These are phyloP conservation scores for Trichosurus vulpecula DNA, from an alignment of 2,797 vertebrate species.

Conservation along the genomic window DNA sequence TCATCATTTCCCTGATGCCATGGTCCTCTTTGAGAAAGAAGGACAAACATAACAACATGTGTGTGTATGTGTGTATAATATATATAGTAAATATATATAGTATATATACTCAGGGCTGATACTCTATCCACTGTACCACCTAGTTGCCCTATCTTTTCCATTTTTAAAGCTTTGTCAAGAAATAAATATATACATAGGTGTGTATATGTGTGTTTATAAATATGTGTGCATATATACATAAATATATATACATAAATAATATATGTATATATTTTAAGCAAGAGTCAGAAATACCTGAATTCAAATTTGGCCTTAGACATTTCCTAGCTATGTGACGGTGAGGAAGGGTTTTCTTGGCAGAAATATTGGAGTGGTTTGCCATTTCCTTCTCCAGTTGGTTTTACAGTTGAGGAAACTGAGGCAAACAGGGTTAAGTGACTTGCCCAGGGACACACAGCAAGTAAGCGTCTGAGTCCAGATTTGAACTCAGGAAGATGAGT, in stretches of 20 bases:
- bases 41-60: no score
- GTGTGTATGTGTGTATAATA: neutral
- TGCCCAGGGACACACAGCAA: neutral
- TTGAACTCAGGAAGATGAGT: neutral
- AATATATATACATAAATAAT: no score
- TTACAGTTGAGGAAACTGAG: neutral
- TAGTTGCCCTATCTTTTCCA: no score
- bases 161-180: no score
- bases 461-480: neutral
- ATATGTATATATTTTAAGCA: neutral
- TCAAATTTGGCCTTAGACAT: neutral
- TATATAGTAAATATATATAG: no score
- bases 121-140: no score
- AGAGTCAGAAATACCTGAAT: neutral
- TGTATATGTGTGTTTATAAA: no score
- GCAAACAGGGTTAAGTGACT: neutral
- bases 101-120: no score
- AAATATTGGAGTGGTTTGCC: neutral
- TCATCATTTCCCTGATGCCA: no score
- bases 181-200: no score
- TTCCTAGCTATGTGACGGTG: neutral
- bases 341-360: neutral
- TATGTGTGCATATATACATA: no score
- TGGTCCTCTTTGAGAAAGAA: no score
- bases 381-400: neutral